These are phyloP conservation scores for Theretra japonica DNA, from an alignment of 2,888 invertebrate species.

Conservation along the genomic window DNA sequence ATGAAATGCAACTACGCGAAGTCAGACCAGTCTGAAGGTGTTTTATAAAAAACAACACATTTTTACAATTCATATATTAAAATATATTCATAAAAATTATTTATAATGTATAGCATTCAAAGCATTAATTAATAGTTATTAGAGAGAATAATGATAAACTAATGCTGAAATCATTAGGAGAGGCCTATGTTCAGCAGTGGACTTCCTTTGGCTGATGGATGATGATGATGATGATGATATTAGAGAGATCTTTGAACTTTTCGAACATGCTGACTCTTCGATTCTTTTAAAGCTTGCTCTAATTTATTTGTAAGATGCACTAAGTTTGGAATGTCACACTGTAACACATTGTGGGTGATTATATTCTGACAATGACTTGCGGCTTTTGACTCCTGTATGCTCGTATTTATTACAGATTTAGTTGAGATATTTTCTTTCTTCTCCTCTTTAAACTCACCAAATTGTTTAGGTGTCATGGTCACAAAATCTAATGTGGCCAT, in stretches of 20 bases:
- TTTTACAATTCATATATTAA: background rate
- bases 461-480: slow-evolving; percentile 66
- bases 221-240: no score
- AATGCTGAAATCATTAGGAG: no score
- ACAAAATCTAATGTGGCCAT: slow-evolving; percentile 72
- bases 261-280: slow-evolving; percentile 83
- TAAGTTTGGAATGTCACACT: slow-evolving; percentile 84
- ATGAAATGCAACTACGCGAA: no score
- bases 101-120: background rate
- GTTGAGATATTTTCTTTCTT: slow-evolving; percentile 32
- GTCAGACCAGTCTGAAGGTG: no score
- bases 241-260: slow-evolving; percentile 81
- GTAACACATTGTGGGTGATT: slow-evolving; percentile 72
- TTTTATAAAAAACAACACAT: no score
- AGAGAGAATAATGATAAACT: no score
- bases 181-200: no score
- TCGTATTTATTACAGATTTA: slow-evolving; percentile 52
- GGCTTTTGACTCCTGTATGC: slow-evolving; percentile 70
- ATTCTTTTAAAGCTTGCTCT: slow-evolving; percentile 84
- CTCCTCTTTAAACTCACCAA: slow-evolving; percentile 51
- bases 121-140: slow-evolving; percentile 24
- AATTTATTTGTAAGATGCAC: slow-evolving; percentile 80
- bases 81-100: background rate
- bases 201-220: no score
- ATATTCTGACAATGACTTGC: slow-evolving; percentile 75